Conservation (phyloP, 2,888 invertebrate genomes). For the Smittia sp. region DNA sequence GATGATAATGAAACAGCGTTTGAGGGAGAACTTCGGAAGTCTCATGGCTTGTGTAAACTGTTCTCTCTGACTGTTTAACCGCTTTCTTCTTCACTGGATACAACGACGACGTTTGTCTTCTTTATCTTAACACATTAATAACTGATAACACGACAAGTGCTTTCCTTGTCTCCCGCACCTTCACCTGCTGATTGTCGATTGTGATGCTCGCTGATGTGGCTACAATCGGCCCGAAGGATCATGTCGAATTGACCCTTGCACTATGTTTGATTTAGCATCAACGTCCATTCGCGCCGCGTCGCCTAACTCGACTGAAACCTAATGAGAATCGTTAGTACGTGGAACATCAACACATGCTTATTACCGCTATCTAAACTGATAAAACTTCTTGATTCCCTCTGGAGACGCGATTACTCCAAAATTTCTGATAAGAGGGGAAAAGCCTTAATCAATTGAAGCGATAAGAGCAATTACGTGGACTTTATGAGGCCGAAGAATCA, state of each 20-base stretch:
- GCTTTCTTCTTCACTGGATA: background rate
- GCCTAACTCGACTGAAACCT: background rate
- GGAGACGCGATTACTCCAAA: no score
- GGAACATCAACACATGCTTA: no score
- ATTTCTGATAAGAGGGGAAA: no score
- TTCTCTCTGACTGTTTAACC: background rate
- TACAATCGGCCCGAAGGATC: background rate
- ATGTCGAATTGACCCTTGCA: background rate
- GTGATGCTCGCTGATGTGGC: background rate
- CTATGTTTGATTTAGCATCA: background rate
- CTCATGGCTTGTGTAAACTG: slow-evolving; percentile 50
- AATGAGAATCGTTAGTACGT: no score
- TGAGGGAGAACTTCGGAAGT: slow-evolving; percentile 59
- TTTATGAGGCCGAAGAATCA: no score
- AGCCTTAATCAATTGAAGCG: no score
- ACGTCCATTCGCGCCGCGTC: background rate
- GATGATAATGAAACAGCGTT: slow-evolving; percentile 59
- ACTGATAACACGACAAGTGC: background rate
- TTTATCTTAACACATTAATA: background rate
- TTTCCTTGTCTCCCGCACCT: background rate
- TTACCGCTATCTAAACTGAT: no score
- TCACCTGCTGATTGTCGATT: background rate
- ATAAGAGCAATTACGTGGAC: no score
- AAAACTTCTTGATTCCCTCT: no score
- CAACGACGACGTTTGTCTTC: background rate